Base-by-base conservation (phyloP, 2,797 vertebrate species). In the Urophycis tenuis region DNA sequence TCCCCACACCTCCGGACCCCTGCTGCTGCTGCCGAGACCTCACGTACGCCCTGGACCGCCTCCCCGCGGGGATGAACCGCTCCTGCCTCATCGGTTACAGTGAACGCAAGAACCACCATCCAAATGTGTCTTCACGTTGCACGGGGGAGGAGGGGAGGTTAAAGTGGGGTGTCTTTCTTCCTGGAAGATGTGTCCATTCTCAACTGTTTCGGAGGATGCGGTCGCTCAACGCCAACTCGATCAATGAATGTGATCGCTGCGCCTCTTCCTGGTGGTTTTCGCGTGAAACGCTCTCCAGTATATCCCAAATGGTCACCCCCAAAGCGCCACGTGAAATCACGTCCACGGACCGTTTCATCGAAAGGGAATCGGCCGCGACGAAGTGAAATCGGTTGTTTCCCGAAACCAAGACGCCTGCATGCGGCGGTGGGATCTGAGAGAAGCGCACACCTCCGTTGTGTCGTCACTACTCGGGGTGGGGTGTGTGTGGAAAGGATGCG, bases 1-100 rank as follows among this genome's bases (percentile, higher is more conserved):
- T 95, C 36, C 96, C 95, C 84, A 98, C 96, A 49, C 96, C 95
- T 86, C 92, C 92, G 73, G 93, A 85, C n/a, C 87, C 84, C 9
- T 81, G 83, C 87, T 85, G 87, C 87, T 86, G 91, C 76, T 93
- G 94, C 79, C 93, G 91, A 3, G 35, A 88, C 89, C 91, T 95
- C 72, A 85, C 84, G 87, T 94, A 93, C 85, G 91, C 78, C 80
- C 95, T 93, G 76, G 95, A 94, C 86, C 95, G 95, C 88, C 95
- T 89, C 82, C 95, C 91, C 85, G 80, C 81, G 79, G 93, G 82
- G 85, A 89, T 75, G 79, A 94, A 91, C 85, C 92, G 87, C 87
- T 96, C 96, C 89, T 96, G 95, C 84, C 89, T 85, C 91, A 92
- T 92, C 73, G 74, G 72, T 79, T 76, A 78, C 33, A 75, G 19